These are phyloP conservation scores for Scytalopus superciliaris DNA, from an alignment of 2,113 vertebrate species.

Conservation along the genomic window DNA sequence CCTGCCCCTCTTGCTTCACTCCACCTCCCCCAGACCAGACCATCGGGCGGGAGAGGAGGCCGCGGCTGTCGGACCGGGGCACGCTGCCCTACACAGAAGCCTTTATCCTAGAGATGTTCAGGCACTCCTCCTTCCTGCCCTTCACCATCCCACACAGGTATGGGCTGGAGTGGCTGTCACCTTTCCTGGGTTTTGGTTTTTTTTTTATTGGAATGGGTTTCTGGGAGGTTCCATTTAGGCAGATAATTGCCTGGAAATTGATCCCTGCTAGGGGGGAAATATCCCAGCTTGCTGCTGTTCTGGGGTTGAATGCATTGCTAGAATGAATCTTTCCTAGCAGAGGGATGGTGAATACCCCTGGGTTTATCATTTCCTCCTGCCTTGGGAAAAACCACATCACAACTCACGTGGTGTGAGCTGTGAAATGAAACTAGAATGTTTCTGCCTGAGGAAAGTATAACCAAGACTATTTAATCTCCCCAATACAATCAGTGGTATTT, in stretches of 20 bases:
- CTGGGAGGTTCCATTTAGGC: not conserved
- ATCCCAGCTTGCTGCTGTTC: not conserved
- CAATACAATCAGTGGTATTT: not conserved
- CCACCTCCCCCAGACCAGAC: constrained; percentile 69
- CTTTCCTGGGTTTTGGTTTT: not conserved
- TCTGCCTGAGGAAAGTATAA: not conserved
- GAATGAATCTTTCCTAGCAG: not conserved
- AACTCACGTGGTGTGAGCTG: not conserved
- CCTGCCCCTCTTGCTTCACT: not conserved
- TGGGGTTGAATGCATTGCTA: not conserved
- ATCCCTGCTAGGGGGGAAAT: not conserved
- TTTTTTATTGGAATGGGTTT: not conserved
- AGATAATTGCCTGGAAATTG: not conserved
- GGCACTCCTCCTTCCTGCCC: constrained; percentile 88
- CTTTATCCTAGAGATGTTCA: constrained; percentile 88
- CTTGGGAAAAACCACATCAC: not conserved
- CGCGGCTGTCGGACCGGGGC: constrained; percentile 77
- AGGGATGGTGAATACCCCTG: fast-evolving
- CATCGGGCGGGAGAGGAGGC: constrained; percentile 77
- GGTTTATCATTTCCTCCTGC: not conserved
- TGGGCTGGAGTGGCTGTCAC: not conserved
- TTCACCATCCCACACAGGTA: constrained; percentile 94
- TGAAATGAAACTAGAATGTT: not conserved
- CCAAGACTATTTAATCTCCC: not conserved
- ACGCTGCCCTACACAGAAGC: constrained; percentile 83